Base-by-base conservation (phyloP, 2,113 vertebrate species). In the Pipra filicauda region DNA sequence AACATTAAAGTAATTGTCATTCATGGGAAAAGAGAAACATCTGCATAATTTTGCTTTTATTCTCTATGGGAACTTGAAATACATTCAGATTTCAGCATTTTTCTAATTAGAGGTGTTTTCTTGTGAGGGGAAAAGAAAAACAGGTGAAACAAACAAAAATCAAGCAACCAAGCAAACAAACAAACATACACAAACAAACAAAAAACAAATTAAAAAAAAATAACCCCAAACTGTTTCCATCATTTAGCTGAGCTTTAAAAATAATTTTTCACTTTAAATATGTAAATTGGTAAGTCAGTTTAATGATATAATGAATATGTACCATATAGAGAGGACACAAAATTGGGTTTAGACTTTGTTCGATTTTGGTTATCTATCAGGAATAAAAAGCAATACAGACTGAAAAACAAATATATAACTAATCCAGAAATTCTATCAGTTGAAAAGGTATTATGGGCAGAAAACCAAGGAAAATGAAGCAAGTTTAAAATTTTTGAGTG, bases 61-160 rank as follows among this genome's bases (percentile, higher is more conserved):
- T 70, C 21, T 69, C n/a, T 44, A 16, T 74, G 31, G 52, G 24
- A 70, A 57, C 2, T 17, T 61, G 30, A 46, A 79, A 64, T 15
- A 16, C 3, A n/a, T 54, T 75, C 58, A 33, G 20, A 69, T 65
- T 88, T 85, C 52, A 57, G 8, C 39, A 17, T 66, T 73, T 65
- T 89, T 18, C 22, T 48, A 39, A 71, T 35, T 75, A 51, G 13
- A 44, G 3, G 31, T 54, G 5, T 12, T 54, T 90, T 79, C 41
- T 6, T 0, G 3, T 31, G 7, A 30, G 2, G 18, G 18, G 6
- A 14, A 26, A 58, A 48, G n/a, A 70, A 8, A 18, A 18, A 72
- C 48, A 49, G 48, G 48, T 49, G 24, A 33, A 35, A 9, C 3
- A 64, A 3, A 11, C 33, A 31, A 5, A 57, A 43, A 10, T 3